Conservation (phyloP, 2,113 vertebrate species). For the Callorhinus ursinus region DNA sequence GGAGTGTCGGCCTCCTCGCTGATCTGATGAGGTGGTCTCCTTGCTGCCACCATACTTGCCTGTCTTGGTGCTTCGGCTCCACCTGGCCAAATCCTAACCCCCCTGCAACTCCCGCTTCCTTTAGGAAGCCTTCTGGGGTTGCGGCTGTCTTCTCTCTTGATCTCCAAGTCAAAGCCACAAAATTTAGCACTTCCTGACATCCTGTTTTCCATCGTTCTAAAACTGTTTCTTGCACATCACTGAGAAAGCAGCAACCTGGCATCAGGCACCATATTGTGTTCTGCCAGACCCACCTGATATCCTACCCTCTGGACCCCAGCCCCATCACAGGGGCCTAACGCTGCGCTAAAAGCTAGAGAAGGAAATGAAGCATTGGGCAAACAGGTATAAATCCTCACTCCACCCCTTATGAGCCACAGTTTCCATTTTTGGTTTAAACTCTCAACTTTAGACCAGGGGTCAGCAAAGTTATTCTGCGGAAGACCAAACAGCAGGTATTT, state of each 20-base stretch:
- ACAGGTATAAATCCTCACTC: not conserved
- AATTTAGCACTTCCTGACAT: not conserved
- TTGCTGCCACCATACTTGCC: not conserved
- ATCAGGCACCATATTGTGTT: not conserved
- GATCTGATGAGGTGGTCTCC: not conserved
- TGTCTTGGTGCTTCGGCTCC: not conserved
- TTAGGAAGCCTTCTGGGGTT: slow-evolving; percentile 9
- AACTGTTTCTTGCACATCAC: not conserved
- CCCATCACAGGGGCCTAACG: not conserved
- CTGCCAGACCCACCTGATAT: too few species aligned
- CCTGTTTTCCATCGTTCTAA: not conserved
- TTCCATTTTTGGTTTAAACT: not conserved
- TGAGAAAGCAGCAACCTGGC: not conserved
- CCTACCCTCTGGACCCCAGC: not conserved
- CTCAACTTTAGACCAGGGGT: not conserved
- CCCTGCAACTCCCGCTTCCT: not conserved
- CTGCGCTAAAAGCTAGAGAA: not conserved
- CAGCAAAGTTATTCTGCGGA: not conserved
- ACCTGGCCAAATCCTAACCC: not conserved
- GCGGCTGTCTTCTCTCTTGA: not conserved
- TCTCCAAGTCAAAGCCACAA: not conserved
- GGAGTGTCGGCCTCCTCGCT: not conserved
- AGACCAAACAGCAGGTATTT: not conserved
- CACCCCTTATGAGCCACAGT: not conserved
- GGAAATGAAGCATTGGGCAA: not conserved